Evolutionary conservation across 2,797 vertebrate species (phyloP).

Genomic region (Coracias cyanogaster): DNA sequence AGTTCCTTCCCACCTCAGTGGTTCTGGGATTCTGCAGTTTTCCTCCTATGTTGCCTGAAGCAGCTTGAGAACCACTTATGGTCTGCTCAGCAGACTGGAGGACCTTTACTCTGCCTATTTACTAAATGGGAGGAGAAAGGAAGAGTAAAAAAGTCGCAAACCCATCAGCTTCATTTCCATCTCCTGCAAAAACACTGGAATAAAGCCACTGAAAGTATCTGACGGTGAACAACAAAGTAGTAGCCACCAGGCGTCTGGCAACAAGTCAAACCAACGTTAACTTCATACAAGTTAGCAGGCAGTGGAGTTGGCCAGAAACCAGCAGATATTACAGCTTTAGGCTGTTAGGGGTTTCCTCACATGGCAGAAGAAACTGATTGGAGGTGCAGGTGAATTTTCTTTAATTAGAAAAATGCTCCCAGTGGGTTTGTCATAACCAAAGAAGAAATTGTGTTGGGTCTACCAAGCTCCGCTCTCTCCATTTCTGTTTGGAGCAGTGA

Average conservation of each 20-base stretch:
- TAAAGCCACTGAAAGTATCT: background rate
- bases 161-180: background rate
- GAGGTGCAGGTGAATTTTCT: accelerated
- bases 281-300: background rate
- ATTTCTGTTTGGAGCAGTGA: background rate
- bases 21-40: background rate
- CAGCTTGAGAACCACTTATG: background rate
- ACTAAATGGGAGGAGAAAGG: background rate
- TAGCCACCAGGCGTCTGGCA: background rate
- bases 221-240: background rate
- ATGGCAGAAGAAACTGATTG: background rate
- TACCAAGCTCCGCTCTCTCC: background rate
- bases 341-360: background rate
- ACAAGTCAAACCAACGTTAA: background rate
- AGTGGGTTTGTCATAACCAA: background rate
- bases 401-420: background rate
- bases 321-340: background rate
- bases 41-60: background rate
- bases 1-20: background rate
- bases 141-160: background rate
- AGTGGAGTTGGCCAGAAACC: background rate
- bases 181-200: background rate
- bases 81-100: background rate
- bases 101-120: background rate
- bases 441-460: background rate